These are phyloP conservation scores for Brevimyrus niger DNA, from an alignment of 2,113 vertebrate genomes.

Conservation along the genomic window DNA sequence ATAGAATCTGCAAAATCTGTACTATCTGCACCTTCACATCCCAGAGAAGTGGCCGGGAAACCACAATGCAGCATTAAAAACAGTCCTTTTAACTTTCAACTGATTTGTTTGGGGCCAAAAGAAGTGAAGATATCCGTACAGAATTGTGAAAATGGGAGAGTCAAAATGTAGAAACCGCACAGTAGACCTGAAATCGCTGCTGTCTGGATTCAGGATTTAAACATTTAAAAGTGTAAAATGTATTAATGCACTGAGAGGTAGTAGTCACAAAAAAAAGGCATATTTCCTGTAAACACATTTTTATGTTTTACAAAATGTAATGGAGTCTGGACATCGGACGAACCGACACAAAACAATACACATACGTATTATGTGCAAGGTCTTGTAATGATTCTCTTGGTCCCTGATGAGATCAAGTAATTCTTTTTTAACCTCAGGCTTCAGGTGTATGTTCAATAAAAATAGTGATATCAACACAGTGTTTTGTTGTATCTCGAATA, in stretches of 20 bases:
- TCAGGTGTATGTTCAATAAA: slow-evolving; percentile 13
- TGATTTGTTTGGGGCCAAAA: not conserved
- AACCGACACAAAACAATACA: not conserved
- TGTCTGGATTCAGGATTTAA: not conserved
- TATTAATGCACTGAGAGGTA: not conserved
- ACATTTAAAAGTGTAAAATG: not conserved
- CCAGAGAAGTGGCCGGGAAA: not conserved
- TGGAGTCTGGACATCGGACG: not conserved
- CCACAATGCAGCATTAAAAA: not conserved
- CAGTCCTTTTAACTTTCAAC: not conserved
- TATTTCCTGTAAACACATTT: not conserved
- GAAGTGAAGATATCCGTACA: not conserved
- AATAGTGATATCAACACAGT: not conserved
- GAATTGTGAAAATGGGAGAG: not conserved
- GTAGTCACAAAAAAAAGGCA: not conserved
- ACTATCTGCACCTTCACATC: not conserved
- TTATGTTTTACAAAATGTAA: not conserved
- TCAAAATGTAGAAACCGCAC: not conserved
- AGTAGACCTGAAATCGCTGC: not conserved
- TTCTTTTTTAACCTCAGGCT: slow-evolving; percentile 12
- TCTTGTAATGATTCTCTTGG: not conserved
- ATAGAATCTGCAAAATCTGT: not conserved
- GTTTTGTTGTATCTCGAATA: not conserved
- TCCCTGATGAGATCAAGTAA: not conserved
- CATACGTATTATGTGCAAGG: not conserved